Evolutionary conservation across 1,140 invertebrate species (phyloP), one percentile per base, ranked within the genome.

Genomic region (Drosophila neocordata): DNA sequence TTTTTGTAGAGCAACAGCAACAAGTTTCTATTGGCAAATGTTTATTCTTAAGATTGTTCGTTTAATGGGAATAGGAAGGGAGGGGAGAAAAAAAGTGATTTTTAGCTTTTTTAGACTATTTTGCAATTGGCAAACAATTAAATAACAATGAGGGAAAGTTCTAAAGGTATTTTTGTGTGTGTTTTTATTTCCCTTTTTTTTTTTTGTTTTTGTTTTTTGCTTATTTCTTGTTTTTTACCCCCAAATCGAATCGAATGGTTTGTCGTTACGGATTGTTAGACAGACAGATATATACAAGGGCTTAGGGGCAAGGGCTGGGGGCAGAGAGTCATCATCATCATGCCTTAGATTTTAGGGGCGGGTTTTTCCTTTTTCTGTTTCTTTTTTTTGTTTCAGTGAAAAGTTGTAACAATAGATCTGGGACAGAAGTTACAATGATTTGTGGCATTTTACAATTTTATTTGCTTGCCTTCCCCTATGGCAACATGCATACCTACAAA

Each of bases 371-470:
- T 62, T 51, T 20, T 38, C 9, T 20, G 4, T 20, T 52, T 12
- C 22, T 38, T 65, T 64, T 51, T 73, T 72, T 55, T 64, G 80
- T 52, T 44, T 62, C 79, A 73, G 64, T 73, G 75, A 84, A 37
- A 59, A 22, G 2, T 37, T 58, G 31, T 58, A 20, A 59, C 31
- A 59, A 59, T 34, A 59, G 57, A 34, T 20, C 13, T 18, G 38
- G 68, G 81, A 67, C 72, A 79, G 79, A 61, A 79, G 83, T 73
- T 83, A 72, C 73, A 88, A 89, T 88, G 83, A 88, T 88, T 88
- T 88, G 83, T 88, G 83, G 83, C 83, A 88, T 88, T 89, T 88
- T 89, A 88, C 84, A 79, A 88, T 83, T 88, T 88, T 79, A 88
- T 84, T 84, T 84, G 80, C 80, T 61, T 63, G 41, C 41, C 27